Evolutionary conservation across 2,797 vertebrate species (phyloP).

Genomic region (Amniataba percoides): DNA sequence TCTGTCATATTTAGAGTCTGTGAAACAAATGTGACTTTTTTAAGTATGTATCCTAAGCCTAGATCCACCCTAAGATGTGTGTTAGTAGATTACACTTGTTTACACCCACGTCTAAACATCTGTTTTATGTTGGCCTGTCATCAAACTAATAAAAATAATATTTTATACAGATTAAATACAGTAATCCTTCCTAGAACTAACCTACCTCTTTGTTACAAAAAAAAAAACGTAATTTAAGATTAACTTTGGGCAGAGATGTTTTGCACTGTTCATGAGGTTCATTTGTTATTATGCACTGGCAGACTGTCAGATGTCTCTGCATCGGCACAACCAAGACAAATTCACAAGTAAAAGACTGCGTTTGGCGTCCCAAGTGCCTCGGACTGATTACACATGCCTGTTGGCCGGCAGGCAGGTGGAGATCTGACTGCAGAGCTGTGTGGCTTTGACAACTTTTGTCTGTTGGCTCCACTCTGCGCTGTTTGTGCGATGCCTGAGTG

Average conservation of each 20-base stretch:
- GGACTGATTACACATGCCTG: conserved; percentile 42
- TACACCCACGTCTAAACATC: neutral
- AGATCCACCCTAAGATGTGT: neutral
- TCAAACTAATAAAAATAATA: conserved; percentile 21
- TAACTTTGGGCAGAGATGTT: conserved; percentile 16
- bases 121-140: neutral
- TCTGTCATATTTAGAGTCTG: neutral
- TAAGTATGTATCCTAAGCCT: neutral
- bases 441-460: conserved; percentile 66
- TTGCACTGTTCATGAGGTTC: neutral
- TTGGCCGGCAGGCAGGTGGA: conserved; percentile 58
- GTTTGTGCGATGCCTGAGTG: conserved; percentile 65
- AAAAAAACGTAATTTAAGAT: conserved; percentile 18
- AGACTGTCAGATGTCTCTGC: conserved; percentile 27
- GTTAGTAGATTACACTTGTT: neutral
- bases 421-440: conserved; percentile 56
- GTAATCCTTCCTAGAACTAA: conserved; percentile 42
- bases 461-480: conserved; percentile 64
- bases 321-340: conserved; percentile 19
- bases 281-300: conserved; percentile 5
- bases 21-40: neutral
- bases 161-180: conserved; percentile 45
- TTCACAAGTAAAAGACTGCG: conserved; percentile 29
- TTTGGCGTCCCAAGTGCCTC: conserved; percentile 26
- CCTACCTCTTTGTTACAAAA: neutral